Evolutionary conservation across 2,797 vertebrate genomes (phyloP), one percentile per base, ranked within the genome.

Genomic region (Atherinosoma microstoma): DNA sequence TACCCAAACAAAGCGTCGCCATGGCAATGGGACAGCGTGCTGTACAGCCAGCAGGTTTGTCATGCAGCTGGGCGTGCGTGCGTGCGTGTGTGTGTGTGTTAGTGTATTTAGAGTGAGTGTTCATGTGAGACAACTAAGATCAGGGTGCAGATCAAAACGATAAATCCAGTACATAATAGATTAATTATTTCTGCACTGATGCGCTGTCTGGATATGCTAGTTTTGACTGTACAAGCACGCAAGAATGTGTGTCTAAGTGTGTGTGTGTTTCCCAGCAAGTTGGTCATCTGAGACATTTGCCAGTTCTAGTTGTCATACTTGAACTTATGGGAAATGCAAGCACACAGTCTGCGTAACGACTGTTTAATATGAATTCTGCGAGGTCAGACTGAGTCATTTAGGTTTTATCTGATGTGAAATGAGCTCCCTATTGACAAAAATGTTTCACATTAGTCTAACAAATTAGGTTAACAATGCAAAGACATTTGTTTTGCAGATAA

Each of bases 1-100:
- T 84, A 80, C 74, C 74, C 84, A 92, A 92, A 91, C 80, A 90
- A 64, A 71, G 67, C 12, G 69, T 91, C 75, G 58, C 84, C 73
- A 58, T 71, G 75, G 83, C 78, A 80, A 87, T 67, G 2, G 42
- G 67, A 67, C 73, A 68, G 38, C 3, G 0, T 60, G 70, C 74
- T 38, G 57, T 69, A 75, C 70, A 47, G 79, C 73, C 75, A 74
- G 53, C 35, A 0, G 71, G 77, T 79, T 78, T 87, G 77, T 84
- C 77, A 78, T 68, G 60, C 12, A 59, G 38, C 29, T 42, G 54
- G 70, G 36, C 3, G 49, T 45, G 63, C 7, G n/a, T 22, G 65
- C 73, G 68, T 53, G 65, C 58, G 16, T 32, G 29, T 47, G 57
- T 59, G 20, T 58, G 20, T 35, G 16, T 35, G 73, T 64, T 56